A percentile compares a stretch with the other conserved stretches of the same genome.
Conservation (phyloP, 2,888 invertebrate genomes). For the Endotricha flammealis region DNA sequence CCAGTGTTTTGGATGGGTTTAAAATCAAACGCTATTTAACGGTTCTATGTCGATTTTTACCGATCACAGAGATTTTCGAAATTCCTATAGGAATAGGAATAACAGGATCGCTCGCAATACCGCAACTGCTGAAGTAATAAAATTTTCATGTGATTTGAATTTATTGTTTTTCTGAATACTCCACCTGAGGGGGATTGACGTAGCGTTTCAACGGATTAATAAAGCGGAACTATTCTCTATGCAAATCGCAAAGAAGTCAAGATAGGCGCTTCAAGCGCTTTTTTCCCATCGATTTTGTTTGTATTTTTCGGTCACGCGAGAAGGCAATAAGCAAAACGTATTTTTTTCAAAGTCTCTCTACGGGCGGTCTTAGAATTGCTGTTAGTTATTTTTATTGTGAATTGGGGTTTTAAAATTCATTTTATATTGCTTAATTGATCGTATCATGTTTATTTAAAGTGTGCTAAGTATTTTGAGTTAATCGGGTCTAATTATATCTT, state of each 20-base stretch:
- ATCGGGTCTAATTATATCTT: no score
- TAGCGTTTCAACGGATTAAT: background rate
- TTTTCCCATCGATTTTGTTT: constrained; percentile 32
- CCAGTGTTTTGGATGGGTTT: no score
- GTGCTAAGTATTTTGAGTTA: no score
- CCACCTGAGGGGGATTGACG: background rate
- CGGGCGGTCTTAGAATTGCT: background rate
- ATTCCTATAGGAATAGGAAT: no score
- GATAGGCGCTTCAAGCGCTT: constrained; percentile 26
- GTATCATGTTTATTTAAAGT: no score
- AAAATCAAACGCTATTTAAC: no score
- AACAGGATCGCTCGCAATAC: no score
- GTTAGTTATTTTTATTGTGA: background rate
- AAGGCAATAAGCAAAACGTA: constrained; percentile 25
- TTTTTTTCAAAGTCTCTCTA: constrained; percentile 15
- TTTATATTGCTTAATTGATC: no score
- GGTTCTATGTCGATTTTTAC: no score
- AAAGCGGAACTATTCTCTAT: constrained; percentile 6
- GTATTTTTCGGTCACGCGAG: constrained; percentile 42
- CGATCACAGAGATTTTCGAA: no score
- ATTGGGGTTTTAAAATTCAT: background rate
- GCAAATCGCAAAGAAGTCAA: constrained; percentile 14
- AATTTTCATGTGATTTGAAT: background rate
- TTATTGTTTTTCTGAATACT: background rate
- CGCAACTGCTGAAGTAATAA: no score